A percentile compares a stretch with the other conserved stretches of the same genome.
phyloP scores from a whole-genome alignment of 2,797 vertebrate species.

The Parotocinclus haroldoi region DNA sequence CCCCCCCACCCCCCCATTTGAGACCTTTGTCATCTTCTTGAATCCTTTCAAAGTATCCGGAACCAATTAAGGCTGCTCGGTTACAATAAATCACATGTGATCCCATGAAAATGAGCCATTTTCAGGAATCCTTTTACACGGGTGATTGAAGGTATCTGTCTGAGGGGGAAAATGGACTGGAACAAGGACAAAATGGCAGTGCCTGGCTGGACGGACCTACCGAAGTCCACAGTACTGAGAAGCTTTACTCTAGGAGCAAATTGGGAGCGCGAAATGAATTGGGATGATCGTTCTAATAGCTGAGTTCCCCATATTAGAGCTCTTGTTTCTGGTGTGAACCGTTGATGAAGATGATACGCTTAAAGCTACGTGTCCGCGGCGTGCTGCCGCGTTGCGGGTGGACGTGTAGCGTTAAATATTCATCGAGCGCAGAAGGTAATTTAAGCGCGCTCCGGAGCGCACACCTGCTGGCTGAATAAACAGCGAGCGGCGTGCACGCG shows the following conservation, averaged over 20 bases:
- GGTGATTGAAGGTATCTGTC: no score
- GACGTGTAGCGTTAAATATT: slow-evolving; percentile 26
- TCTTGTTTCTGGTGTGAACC: background rate
- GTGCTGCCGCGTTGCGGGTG: slow-evolving; percentile 7
- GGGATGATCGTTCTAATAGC: slow-evolving; percentile 40
- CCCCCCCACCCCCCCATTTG: no score
- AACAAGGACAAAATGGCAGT: slow-evolving; percentile 12
- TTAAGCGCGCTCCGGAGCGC: background rate
- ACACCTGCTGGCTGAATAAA: slow-evolving; percentile 7
- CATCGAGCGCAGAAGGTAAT: background rate
- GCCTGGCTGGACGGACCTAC: background rate
- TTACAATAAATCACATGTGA: no score
- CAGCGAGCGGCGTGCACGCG: slow-evolving; percentile 1
- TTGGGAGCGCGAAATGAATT: slow-evolving; percentile 5
- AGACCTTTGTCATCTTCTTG: no score
- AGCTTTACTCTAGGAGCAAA: slow-evolving; percentile 7
- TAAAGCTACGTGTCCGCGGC: background rate
- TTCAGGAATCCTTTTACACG: no score
- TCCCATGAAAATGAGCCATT: no score
- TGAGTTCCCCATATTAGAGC: slow-evolving; percentile 36
- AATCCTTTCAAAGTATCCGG: no score
- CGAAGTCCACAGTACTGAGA: slow-evolving; percentile 10
- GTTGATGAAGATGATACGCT: slow-evolving; percentile 8
- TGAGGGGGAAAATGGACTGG: slow-evolving; percentile 1
- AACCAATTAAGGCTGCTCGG: no score